Evolutionary conservation across 2,113 vertebrate genomes (phyloP), one percentile per base, ranked within the genome.

Genomic region (Petromus typicus): DNA sequence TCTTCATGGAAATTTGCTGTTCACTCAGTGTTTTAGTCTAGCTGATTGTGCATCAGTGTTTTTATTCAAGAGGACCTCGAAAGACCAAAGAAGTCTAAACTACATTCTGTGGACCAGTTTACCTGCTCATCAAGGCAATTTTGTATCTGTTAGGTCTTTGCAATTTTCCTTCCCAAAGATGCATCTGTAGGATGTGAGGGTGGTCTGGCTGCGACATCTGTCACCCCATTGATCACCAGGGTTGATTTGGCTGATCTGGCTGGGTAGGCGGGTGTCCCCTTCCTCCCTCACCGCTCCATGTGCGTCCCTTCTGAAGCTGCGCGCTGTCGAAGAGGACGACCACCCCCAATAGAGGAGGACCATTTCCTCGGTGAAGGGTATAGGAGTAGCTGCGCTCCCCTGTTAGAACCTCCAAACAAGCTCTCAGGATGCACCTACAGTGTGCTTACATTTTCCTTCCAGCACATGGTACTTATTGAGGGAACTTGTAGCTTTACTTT

Each of bases 131-230:
- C 43, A 89, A 48, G 56, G 63, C 14, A 22, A 17, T 85, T 93
- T 89, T 95, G 64, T 92, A 17, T 69, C 20, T 45, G 54, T 30
- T 71, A 57, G 34, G 48, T 80, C 88, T 96, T 96, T 43, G 73
- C 85, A 20, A 45, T 86, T 82, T 93, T 75, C 3, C 8, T n/a
- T 71, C 51, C 13, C 48, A 89, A 92, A 73, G 80, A 81, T 76
- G 27, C 13, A 23, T n/a, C 40, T 69, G 40, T 48, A 57, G 51
- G 66, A 20, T 93, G 30, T 92, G n/a, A n/a, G n/a, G n/a, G n/a
- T n/a, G n/a, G n/a, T n/a, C n/a, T n/a, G n/a, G n/a, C n/a, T n/a
- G n/a, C n/a, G n/a, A n/a, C n/a, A n/a, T n/a, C n/a, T n/a, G n/a
- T n/a, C n/a, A n/a, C n/a, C n/a, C n/a, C n/a, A n/a, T n/a, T n/a